A percentile compares a stretch with the other conserved stretches of the same genome.
phyloP scores from a whole-genome alignment of 2,888 invertebrate species.

The Ametastegia equiseti region DNA sequence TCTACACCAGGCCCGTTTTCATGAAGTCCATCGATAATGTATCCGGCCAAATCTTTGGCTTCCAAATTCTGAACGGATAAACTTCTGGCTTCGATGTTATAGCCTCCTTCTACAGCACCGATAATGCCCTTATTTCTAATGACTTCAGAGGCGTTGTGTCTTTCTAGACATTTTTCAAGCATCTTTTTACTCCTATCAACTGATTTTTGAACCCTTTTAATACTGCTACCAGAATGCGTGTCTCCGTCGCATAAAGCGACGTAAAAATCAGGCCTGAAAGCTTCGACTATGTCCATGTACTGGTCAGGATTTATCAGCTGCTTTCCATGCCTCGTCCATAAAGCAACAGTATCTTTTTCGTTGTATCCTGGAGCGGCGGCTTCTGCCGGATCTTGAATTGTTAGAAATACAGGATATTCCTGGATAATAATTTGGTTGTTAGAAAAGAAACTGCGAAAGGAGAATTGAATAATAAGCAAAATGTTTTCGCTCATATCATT shows the following conservation, averaged over 20 bases:
- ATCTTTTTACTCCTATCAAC: slow-evolving; percentile 83
- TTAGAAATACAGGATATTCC: slow-evolving; percentile 77
- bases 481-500: background rate
- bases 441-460: background rate
- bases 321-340: slow-evolving; percentile 90
- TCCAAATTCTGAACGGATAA: slow-evolving; percentile 81
- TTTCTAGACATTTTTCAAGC: slow-evolving; percentile 83
- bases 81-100: slow-evolving; percentile 81
- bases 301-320: slow-evolving; percentile 81
- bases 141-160: slow-evolving; percentile 79
- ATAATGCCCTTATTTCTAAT: slow-evolving; percentile 78
- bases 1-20: slow-evolving; percentile 83
- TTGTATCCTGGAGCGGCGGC: slow-evolving; percentile 84
- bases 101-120: slow-evolving; percentile 88
- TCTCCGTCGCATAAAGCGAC: slow-evolving; percentile 89
- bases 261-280: slow-evolving; percentile 89
- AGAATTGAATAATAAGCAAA: background rate
- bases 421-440: slow-evolving; percentile 61
- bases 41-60: slow-evolving; percentile 82
- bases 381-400: slow-evolving; percentile 85
- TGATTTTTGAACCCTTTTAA: slow-evolving; percentile 85
- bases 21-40: slow-evolving; percentile 90
- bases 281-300: slow-evolving; percentile 88
- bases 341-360: slow-evolving; percentile 83
- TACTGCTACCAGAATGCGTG: slow-evolving; percentile 81